Evolutionary conservation across 2,113 vertebrate species (phyloP).

Genomic region (Saguinus midas): DNA sequence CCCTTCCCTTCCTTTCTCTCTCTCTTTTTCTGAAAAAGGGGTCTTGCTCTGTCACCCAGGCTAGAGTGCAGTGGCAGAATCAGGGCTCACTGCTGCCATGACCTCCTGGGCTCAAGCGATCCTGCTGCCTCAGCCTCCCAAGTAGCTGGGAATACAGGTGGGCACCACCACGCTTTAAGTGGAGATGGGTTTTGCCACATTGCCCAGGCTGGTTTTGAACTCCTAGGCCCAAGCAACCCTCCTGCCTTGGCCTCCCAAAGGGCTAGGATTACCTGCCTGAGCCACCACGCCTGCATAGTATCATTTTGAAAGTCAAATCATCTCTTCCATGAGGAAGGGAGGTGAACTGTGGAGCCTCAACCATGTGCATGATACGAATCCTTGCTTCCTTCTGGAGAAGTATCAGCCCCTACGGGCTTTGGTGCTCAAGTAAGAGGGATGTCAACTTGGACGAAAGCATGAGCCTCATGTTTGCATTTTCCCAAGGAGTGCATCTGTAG

Average conservation of each 20-base stretch:
- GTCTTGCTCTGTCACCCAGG: no score
- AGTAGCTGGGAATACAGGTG: no score
- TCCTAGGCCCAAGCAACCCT: neutral
- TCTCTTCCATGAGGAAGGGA: neutral
- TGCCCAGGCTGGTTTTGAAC: neutral
- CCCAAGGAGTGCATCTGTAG: neutral
- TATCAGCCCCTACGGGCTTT: no score
- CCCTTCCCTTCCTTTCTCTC: no score
- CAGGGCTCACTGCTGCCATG: no score
- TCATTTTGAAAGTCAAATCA: neutral
- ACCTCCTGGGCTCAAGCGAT: no score
- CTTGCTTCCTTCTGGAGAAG: neutral
- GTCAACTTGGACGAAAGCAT: neutral
- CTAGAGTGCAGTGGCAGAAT: no score
- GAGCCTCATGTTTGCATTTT: neutral
- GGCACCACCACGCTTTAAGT: no score
- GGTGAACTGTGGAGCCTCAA: neutral
- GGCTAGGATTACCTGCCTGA: neutral
- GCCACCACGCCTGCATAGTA: neutral
- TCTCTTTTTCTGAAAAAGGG: no score
- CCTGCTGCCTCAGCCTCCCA: no score
- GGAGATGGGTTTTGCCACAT: no score
- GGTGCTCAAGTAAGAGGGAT: no score
- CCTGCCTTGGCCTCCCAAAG: neutral
- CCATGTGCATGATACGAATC: neutral